Percentiles rank a stretch among this genome's conserved stretches.
These are phyloP conservation scores for Phalacrocorax carbo DNA, from an alignment of 2,113 vertebrate genomes.

Conservation along the genomic window DNA sequence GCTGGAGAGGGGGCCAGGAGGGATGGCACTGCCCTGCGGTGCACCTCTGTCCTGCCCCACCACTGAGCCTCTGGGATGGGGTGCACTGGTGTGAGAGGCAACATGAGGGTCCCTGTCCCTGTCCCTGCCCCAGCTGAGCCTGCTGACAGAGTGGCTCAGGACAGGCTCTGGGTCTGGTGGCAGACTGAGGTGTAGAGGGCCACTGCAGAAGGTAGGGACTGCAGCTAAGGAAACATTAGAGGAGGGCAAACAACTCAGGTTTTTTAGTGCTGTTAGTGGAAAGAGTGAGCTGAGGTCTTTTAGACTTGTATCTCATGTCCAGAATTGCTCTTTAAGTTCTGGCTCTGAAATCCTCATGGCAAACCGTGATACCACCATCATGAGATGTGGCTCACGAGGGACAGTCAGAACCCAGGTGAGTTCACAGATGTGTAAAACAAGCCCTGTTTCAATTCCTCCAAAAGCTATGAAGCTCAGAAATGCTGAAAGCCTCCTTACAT, in stretches of 20 bases:
- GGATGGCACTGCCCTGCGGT: background rate
- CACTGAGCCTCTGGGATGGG: accelerated
- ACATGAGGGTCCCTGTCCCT: accelerated
- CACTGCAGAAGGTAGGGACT: background rate
- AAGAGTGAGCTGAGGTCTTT: background rate
- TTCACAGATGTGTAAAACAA: background rate
- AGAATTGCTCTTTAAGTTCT: background rate
- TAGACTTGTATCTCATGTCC: background rate
- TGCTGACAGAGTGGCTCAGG: background rate
- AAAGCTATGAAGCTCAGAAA: background rate
- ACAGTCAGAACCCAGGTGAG: background rate
- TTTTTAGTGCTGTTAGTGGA: background rate
- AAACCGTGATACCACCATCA: background rate
- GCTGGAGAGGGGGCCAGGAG: accelerated
- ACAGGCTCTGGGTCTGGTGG: background rate
- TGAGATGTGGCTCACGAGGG: background rate
- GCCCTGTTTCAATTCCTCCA: background rate
- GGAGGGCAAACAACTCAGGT: accelerated
- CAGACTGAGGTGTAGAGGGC: background rate
- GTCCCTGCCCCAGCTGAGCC: background rate
- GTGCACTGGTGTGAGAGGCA: background rate
- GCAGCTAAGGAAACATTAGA: background rate
- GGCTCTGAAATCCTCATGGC: background rate
- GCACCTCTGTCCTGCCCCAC: accelerated
- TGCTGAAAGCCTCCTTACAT: background rate